phyloP scores from a whole-genome alignment of 2,797 vertebrate species.

The Xenentodon cancila region DNA sequence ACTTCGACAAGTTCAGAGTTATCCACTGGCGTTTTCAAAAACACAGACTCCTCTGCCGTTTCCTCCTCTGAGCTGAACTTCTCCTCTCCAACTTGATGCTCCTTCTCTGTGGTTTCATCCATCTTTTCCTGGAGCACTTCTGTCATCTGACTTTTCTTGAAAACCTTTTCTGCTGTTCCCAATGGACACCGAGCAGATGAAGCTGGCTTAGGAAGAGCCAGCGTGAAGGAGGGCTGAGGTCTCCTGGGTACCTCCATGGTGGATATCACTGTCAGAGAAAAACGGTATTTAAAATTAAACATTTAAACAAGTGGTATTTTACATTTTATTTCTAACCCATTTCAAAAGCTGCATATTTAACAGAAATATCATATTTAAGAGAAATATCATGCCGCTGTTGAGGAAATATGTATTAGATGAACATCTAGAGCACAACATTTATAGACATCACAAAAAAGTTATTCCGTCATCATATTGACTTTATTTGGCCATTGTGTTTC shows the following conservation, averaged over 20 bases:
- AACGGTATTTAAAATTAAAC: neutral
- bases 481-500: neutral
- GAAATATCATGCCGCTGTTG: neutral
- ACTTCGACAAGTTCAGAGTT: neutral
- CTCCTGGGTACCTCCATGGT: slow-evolving; percentile 72
- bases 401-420: too few species aligned
- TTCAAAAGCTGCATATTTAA: neutral
- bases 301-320: neutral
- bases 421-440: neutral
- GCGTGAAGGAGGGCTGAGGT: slow-evolving; percentile 37
- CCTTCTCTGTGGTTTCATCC: neutral
- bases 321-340: neutral
- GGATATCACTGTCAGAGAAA: slow-evolving; percentile 45
- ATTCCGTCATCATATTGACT: neutral
- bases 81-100: slow-evolving; percentile 21
- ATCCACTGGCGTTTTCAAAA: slow-evolving; percentile 17
- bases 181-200: slow-evolving; percentile 17
- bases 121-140: slow-evolving; percentile 22
- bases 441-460: too few species aligned
- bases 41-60: neutral
- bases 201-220: slow-evolving; percentile 36
- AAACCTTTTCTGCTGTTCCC: slow-evolving; percentile 20
- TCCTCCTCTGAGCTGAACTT: slow-evolving; percentile 15
- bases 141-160: slow-evolving; percentile 7
- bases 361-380: neutral